phyloP scores from a whole-genome alignment of 1,140 invertebrate genomes.

The Drosophila ambigua region DNA sequence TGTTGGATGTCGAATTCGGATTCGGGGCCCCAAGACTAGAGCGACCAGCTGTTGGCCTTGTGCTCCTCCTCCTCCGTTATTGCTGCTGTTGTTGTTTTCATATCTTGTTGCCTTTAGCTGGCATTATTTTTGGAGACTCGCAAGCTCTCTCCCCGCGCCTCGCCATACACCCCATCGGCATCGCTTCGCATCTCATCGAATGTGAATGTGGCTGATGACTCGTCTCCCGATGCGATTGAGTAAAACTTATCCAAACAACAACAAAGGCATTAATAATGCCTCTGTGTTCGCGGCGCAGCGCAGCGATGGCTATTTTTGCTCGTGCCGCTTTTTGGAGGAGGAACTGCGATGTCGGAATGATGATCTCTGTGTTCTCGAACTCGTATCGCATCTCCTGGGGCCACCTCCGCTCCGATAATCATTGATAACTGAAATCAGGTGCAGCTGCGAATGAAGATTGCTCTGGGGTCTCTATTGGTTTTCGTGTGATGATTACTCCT shows the following conservation, averaged over 20 bases:
- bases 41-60: constrained; percentile 52
- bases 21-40: constrained; percentile 35
- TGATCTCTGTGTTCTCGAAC: constrained; percentile 15
- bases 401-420: not conserved
- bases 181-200: constrained; percentile 9
- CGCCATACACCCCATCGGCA: no score
- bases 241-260: constrained; percentile 54
- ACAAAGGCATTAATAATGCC: constrained; percentile 47
- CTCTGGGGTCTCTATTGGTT: constrained; percentile 10
- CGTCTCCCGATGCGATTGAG: constrained; percentile 37
- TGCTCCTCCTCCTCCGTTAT: constrained; percentile 11
- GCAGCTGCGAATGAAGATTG: constrained; percentile 26
- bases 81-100: constrained; percentile 9
- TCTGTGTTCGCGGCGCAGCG: constrained; percentile 28
- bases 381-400: constrained; percentile 4
- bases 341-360: constrained; percentile 44
- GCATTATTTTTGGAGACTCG: constrained; percentile 48
- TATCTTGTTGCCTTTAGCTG: constrained; percentile 6
- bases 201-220: constrained; percentile 37
- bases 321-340: constrained; percentile 8
- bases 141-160: constrained; percentile 20
- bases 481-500: constrained; percentile 17
- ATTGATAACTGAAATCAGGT: constrained; percentile 44
- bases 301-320: constrained; percentile 47
- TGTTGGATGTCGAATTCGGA: constrained; percentile 40